phyloP scores from a whole-genome alignment of 2,888 invertebrate species.

The Sthenelais limicola region DNA sequence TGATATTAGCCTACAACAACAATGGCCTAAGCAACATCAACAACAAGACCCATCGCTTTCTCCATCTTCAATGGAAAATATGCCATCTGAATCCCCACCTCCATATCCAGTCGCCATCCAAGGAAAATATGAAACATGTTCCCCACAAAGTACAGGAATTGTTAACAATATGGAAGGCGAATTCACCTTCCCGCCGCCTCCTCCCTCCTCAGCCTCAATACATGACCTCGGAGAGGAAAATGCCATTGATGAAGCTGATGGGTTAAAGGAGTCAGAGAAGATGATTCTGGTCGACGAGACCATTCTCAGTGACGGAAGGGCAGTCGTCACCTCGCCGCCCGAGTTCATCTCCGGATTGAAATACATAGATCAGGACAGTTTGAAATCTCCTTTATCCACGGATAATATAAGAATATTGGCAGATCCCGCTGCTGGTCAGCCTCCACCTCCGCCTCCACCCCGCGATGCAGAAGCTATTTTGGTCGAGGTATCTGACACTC shows the following conservation, averaged over 20 bases:
- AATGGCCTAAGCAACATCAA: not conserved
- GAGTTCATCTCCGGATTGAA: slow-evolving; percentile 61
- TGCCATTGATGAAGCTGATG: not conserved
- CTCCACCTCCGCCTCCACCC: not conserved
- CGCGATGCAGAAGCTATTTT: too few relatives aligned
- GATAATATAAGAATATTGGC: slow-evolving; percentile 60
- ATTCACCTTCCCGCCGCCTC: slow-evolving; percentile 24
- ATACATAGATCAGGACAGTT: slow-evolving; percentile 69
- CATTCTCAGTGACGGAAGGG: too few relatives aligned
- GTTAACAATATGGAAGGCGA: not conserved
- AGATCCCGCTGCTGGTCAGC: slow-evolving; percentile 45
- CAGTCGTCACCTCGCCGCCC: slow-evolving; percentile 15
- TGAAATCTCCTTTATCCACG: slow-evolving; percentile 59
- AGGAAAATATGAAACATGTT: not conserved
- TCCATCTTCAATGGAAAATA: slow-evolving; percentile 30
- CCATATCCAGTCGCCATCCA: slow-evolving; percentile 15
- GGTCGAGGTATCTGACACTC: too few relatives aligned
- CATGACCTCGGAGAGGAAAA: too few relatives aligned
- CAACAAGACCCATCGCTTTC: not conserved
- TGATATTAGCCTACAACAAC: too few relatives aligned
- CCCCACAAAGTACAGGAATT: not conserved
- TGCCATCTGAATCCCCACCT: slow-evolving; percentile 17
- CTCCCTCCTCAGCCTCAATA: too few relatives aligned
- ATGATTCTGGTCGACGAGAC: not conserved
- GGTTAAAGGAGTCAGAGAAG: slow-evolving; percentile 5